A percentile compares a stretch with the other conserved stretches of the same genome.
These are phyloP conservation scores for Temnothorax ravouxi DNA, from an alignment of 2,888 invertebrate genomes.

Conservation along the genomic window DNA sequence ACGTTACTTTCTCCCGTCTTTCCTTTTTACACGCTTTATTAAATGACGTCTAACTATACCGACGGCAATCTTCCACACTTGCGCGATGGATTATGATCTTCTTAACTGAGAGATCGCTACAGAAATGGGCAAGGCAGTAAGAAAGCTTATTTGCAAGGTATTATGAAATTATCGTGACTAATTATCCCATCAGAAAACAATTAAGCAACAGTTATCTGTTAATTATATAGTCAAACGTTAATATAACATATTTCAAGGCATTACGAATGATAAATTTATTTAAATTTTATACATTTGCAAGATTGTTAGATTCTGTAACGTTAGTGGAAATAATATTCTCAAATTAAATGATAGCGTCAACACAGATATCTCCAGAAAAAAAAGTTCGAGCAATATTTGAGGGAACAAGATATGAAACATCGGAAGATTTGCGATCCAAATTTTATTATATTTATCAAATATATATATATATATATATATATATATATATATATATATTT, in stretches of 20 bases:
- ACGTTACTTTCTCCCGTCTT: constrained; percentile 59
- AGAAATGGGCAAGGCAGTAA: background rate
- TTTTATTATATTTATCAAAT: constrained; percentile 8
- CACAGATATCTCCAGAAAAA: background rate
- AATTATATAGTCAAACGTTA: constrained; percentile 9
- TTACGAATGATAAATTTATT: background rate
- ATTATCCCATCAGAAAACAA: background rate
- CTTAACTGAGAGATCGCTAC: constrained; percentile 46
- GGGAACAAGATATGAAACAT: background rate
- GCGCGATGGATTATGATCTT: constrained; percentile 55
- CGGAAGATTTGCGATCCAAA: background rate
- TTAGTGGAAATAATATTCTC: background rate
- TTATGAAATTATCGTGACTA: constrained; percentile 40
- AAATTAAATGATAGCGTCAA: background rate
- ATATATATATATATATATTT: background rate
- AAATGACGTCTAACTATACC: constrained; percentile 60
- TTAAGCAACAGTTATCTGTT: background rate
- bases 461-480: background rate
- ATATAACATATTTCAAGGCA: background rate
- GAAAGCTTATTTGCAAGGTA: constrained; percentile 27
- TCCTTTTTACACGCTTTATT: constrained; percentile 66
- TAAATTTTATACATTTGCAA: background rate
- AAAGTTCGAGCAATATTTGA: background rate
- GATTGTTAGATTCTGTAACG: background rate
- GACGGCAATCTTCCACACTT: constrained; percentile 52